Evolutionary conservation across 2,797 vertebrate genomes (phyloP), one percentile per base, ranked within the genome.

Genomic region (Enteromius fasciolatus): DNA sequence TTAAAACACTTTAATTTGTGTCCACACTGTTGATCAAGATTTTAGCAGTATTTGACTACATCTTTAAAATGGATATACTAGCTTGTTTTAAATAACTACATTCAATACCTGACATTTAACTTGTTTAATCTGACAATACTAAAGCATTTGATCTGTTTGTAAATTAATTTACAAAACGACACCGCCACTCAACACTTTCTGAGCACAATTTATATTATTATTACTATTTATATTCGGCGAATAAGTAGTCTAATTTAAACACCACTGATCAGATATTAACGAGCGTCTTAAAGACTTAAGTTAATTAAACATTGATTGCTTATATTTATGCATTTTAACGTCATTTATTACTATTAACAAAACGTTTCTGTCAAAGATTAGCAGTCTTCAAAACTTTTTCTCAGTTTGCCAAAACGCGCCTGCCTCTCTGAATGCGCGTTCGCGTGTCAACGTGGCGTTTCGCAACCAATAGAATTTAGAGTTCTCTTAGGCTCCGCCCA

Each of bases 401-500:
- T 9, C 20, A 31, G 7, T 69, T 77, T 76, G 63, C 14, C 64
- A 57, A 48, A 31, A 39, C 52, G 68, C 83, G n/a, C 63, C 28
- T 59, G 31, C 14, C 33, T 50, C 25, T 76, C 39, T 17, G 48
- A 64, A 33, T 28, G 83, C 80, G 75, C 84, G 84, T 84, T 78
- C 84, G 69, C 91, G 87, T 96, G 95, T 93, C 95, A 95, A 96
- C 95, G 95, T 96, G 95, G 96, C 96, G 94, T 14, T 90, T 87
- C 46, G 9, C 39, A 89, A 82, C 95, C 95, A 95, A 93, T 96
- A 59, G 81, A 68, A 85, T 78, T 2, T 0, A 1, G 1, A 0
- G 18, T 4, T 20, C 5, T 6, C 25, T 11, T 1, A 1, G 2
- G 41, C 18, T 2, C 59, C 78, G 48, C 86, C 87, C 78, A 36